phyloP scores from a whole-genome alignment of 1,140 invertebrate genomes.

The Rhagoletis pomonella region DNA sequence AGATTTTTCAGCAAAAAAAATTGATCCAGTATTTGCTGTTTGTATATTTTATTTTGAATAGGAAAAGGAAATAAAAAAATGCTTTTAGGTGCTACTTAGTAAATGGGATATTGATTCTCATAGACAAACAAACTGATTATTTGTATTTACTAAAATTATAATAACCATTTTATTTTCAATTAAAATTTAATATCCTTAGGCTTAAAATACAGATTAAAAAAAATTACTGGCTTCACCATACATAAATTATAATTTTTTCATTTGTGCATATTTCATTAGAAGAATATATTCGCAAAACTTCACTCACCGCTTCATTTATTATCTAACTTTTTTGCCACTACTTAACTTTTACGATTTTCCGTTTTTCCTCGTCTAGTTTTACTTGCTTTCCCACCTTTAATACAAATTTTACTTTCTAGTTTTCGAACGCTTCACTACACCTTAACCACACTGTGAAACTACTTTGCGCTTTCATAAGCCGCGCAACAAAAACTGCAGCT shows the following conservation, averaged over 20 bases:
- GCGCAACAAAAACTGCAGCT: neutral
- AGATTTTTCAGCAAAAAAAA: neutral
- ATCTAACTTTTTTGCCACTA: neutral
- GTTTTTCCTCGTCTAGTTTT: neutral
- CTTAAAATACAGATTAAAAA: no score
- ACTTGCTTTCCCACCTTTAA: neutral
- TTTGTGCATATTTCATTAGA: no score
- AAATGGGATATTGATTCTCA: no score
- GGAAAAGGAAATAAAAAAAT: neutral
- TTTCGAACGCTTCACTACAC: neutral
- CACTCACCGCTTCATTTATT: neutral
- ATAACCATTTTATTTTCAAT: no score
- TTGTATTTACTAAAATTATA: no score
- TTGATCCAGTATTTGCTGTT: neutral
- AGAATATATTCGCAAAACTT: no score
- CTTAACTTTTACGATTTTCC: neutral
- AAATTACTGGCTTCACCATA: no score
- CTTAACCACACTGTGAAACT: neutral
- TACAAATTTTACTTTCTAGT: neutral
- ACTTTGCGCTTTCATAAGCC: slow-evolving; percentile 1
- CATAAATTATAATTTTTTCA: no score
- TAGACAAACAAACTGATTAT: no score
- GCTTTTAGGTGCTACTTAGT: no score
- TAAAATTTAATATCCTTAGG: no score
- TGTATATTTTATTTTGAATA: neutral